Evolutionary conservation across 2,797 vertebrate species (phyloP), one percentile per base, ranked within the genome.

Genomic region (Numenius phaeopus): DNA sequence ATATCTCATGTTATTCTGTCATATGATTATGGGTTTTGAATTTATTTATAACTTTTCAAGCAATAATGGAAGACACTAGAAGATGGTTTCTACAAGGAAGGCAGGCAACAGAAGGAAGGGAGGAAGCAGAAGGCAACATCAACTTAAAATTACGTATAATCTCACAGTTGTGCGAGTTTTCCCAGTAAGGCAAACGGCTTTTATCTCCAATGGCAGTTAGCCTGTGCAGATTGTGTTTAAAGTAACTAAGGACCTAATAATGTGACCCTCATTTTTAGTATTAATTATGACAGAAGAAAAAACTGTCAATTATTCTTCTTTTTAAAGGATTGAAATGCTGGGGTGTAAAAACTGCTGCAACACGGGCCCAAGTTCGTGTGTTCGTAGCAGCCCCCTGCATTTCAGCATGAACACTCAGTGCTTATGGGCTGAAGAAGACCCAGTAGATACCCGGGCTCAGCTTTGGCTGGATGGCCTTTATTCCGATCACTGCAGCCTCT

Each of bases 291-390:
- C 14, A 75, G 11, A 52, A 47, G 4, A 67, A 75, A 88, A 88
- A 83, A 3, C 2, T 44, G 18, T 47, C 15, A 55, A 47, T 66
- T 89, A 13, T 23, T 89, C 5, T 59, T 83, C 15, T 22, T 78
- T 87, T 50, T 70, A 47, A 90, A 82, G 16, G 29, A 61, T 5
- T 42, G 37, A 26, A 90, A 69, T 49, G 62, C 7, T 23, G 15
- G 22, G n/a, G 24, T 58, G 14, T 34, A 72, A 54, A 14, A 79
- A 72, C 18, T 69, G 16, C 32, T 54, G 17, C n/a, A 69, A 65
- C 27, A 37, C 0, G 2, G 42, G 22, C 23, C 14, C 5, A 49
- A 55, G 27, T 70, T 80, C 9, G 29, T 27, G 32, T 1, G 3
- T 86, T 81, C 61, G 17, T 69, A 8, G 30, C 52, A 78, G 14